Base-by-base conservation (phyloP, 2,797 vertebrate species). In the Todus mexicanus region DNA sequence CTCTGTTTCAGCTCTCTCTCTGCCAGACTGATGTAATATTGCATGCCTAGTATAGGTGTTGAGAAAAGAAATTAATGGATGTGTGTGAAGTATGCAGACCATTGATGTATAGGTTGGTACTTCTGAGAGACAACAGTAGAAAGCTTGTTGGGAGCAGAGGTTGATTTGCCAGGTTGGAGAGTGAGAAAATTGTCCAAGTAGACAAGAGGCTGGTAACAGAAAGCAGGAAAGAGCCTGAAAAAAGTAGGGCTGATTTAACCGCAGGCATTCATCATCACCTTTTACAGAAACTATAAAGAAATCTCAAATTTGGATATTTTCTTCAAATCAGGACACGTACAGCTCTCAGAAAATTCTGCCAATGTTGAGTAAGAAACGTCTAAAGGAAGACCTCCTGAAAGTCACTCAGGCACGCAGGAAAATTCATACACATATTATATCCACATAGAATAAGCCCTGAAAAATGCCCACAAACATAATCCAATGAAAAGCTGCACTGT, bases 1-100 rank as follows among this genome's bases (percentile, higher is more conserved):
- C 51, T 80, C 43, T 54, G n/a, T 84, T 71, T 94, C 81, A 92
- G 54, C 50, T 45, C 51, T 1, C 80, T 50, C 78, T 53, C 82
- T 87, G 89, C 84, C 92, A 85, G 43, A n/a, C 73, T 95, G 90
- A 89, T 60, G 79, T 85, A 92, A 94, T 92, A 83, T 83, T 75
- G 73, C 87, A 70, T 93, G 84, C 76, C 70, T 69, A 75, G 82
- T 83, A 43, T 40, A 87, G 82, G 78, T 94, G 78, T 66, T 3
- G 59, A 80, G 81, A 59, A 94, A 79, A 90, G 81, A 75, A 92
- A 91, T 90, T 78, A 82, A 87, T 37, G 70, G 65, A n/a, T 83
- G 57, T 37, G 56, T 6, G 7, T 76, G 85, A 89, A 93, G 74
- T 54, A 68, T 85, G 83, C 65, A 69, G 86, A 75, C 78, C 66